Evolutionary conservation across 2,113 vertebrate species (phyloP), one percentile per base, ranked within the genome.

Genomic region (Syngnathoides biaculeatus): DNA sequence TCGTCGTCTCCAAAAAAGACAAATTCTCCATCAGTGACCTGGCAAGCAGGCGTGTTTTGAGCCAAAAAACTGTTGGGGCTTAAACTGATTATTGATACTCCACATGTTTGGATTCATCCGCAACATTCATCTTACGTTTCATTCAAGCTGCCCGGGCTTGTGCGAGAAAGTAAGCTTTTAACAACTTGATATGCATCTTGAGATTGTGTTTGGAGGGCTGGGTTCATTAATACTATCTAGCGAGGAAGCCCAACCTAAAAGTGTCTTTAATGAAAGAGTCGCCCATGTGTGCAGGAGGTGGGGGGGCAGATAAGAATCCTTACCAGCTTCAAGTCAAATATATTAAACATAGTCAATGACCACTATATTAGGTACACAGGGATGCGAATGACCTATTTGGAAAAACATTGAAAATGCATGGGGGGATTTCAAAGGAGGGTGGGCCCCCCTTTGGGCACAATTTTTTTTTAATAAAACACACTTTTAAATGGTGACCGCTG

Each of bases 221-320:
- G 82, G 73, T 74, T 89, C 74, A 89, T 88, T 90, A 88, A 84
- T 86, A 87, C 84, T 87, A 87, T 87, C 86, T 75, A n/a, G 71
- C 82, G 80, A 82, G 82, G 84, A 84, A 84, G 79, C 63, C 68
- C 81, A 79, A 86, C 66, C 75, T 79, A 76, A 86, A 86, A 86
- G 71, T 81, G 82, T 84, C 82, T 82, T 27, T 87, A 87, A 89
- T 88, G 87, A 87, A 84, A 88, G 79, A 85, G 71, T 79, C 86
- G 78, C 79, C 79, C 87, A 86, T 81, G 86, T 84, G 86, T 85
- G 73, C 78, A 83, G 84, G 59, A 82, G 79, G 78, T 81, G 83
- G 78, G 77, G 83, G 71, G 84, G 81, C 84, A 88, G 87, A 84
- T 79, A 67, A 75, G 88, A 86, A 80, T 87, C 72, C 80, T 73